These are phyloP conservation scores for Apolygus lucorum DNA, from an alignment of 1,140 invertebrate species.

Conservation along the genomic window DNA sequence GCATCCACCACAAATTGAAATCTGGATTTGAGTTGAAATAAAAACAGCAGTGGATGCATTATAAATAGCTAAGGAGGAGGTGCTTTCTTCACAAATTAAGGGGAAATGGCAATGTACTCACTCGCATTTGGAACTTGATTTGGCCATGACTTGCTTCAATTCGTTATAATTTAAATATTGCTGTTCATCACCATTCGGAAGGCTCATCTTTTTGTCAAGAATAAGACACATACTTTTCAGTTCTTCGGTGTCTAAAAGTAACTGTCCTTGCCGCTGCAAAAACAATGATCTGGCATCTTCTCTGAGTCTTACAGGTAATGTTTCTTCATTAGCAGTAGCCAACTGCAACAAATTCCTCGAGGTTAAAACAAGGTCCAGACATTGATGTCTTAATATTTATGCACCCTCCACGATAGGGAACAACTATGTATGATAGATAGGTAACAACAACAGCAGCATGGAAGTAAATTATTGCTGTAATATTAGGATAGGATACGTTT, in stretches of 20 bases:
- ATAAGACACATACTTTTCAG: conserved; percentile 24
- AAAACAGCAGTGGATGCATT: too few species aligned
- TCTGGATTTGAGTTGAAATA: too few species aligned
- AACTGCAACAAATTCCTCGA: not conserved
- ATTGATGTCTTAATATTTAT: too few species aligned
- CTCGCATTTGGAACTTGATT: conserved; percentile 23
- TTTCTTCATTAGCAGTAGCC: conserved; percentile 15
- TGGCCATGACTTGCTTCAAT: conserved; percentile 22
- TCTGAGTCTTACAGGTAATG: conserved; percentile 22
- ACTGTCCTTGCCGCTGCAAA: conserved; percentile 18
- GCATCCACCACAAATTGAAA: too few species aligned
- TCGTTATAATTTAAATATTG: conserved; percentile 25
- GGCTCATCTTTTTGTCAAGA: conserved; percentile 22
- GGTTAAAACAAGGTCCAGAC: not conserved
- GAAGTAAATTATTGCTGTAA: not conserved
- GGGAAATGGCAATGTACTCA: not conserved
- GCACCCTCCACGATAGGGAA: too few species aligned
- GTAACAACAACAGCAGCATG: not conserved
- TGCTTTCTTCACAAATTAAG: too few species aligned
- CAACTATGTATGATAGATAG: not conserved
- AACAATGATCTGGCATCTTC: conserved; percentile 26
- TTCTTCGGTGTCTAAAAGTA: conserved; percentile 26
- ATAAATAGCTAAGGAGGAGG: too few species aligned
- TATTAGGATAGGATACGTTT: not conserved
- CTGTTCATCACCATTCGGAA: conserved; percentile 21